These are phyloP conservation scores for Lumbricus terrestris DNA, from an alignment of 2,888 invertebrate species.

Conservation along the genomic window DNA sequence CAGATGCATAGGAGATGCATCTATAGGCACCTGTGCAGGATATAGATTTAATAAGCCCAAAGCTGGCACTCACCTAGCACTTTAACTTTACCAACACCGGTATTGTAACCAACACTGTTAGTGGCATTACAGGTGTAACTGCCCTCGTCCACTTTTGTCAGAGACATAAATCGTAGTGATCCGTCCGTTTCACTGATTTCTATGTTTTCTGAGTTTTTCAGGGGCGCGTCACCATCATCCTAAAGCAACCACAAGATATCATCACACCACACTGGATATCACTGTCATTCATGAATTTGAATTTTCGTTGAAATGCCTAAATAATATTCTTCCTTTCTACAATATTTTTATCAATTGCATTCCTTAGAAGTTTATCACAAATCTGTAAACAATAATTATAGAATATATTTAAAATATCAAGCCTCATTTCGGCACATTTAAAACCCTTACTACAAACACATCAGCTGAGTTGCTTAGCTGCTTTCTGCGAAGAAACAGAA, in stretches of 20 bases:
- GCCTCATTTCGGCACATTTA: background rate
- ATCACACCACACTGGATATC: background rate
- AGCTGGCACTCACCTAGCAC: slow-evolving; percentile 35
- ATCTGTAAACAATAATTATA: background rate
- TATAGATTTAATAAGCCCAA: background rate
- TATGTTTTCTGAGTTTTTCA: slow-evolving; percentile 26
- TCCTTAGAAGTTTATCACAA: background rate
- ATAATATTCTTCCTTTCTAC: background rate
- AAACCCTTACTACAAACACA: background rate
- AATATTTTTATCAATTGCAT: background rate
- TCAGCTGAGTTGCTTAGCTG: background rate
- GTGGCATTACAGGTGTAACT: slow-evolving; percentile 36
- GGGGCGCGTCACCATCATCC: background rate
- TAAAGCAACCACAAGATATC: background rate
- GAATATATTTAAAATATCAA: background rate
- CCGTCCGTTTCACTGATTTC: slow-evolving; percentile 34
- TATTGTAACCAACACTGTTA: slow-evolving; percentile 34
- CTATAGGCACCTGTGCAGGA: background rate
- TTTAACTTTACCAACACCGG: slow-evolving; percentile 28
- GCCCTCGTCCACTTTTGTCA: slow-evolving; percentile 34
- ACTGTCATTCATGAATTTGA: background rate
- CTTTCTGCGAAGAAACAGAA: background rate
- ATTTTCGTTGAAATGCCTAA: background rate
- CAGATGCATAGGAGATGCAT: too few species aligned
- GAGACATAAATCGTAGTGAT: slow-evolving; percentile 34